Percentiles rank a stretch among this genome's conserved stretches.
Conservation (phyloP, 2,797 vertebrate species). For the Fundulus diaphanus region DNA sequence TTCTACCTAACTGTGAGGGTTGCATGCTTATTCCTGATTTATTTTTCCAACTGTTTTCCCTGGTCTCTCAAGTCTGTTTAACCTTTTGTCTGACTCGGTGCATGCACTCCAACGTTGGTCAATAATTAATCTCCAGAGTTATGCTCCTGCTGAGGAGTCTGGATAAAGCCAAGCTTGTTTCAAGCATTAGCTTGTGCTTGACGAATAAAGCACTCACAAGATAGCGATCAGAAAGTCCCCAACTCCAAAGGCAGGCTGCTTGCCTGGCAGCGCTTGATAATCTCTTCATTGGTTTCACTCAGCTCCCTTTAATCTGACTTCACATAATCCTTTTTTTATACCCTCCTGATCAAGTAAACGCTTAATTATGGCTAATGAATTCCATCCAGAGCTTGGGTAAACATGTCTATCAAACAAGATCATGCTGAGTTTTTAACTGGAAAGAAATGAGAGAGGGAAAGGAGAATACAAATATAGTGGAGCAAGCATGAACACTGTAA, state of each 20-base stretch:
- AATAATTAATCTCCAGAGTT: conserved; percentile 55
- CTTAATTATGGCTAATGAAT: conserved; percentile 84
- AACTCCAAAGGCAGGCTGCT: conserved; percentile 76
- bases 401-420: conserved; percentile 81
- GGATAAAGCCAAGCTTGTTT: conserved; percentile 73
- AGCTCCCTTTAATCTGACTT: conserved; percentile 82
- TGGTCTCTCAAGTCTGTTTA: conserved; percentile 17
- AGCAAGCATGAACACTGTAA: conserved; percentile 43
- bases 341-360: conserved; percentile 82
- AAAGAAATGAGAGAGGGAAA: conserved; percentile 47
- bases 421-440: conserved; percentile 67
- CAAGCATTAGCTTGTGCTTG: conserved; percentile 73
- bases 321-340: conserved; percentile 79
- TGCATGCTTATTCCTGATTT: neutral
- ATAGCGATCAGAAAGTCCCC: conserved; percentile 78
- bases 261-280: conserved; percentile 82
- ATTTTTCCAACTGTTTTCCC: conserved; percentile 1
- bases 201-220: conserved; percentile 78
- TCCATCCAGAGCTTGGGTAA: conserved; percentile 80
- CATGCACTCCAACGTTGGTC: conserved; percentile 45
- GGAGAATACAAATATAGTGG: conserved; percentile 47
- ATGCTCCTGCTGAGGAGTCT: conserved; percentile 55
- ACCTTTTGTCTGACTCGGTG: conserved; percentile 25
- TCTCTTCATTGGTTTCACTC: conserved; percentile 77
- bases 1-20: neutral